Evolutionary conservation across 2,113 vertebrate genomes (phyloP), one percentile per base, ranked within the genome.

Genomic region (Otus sunia): DNA sequence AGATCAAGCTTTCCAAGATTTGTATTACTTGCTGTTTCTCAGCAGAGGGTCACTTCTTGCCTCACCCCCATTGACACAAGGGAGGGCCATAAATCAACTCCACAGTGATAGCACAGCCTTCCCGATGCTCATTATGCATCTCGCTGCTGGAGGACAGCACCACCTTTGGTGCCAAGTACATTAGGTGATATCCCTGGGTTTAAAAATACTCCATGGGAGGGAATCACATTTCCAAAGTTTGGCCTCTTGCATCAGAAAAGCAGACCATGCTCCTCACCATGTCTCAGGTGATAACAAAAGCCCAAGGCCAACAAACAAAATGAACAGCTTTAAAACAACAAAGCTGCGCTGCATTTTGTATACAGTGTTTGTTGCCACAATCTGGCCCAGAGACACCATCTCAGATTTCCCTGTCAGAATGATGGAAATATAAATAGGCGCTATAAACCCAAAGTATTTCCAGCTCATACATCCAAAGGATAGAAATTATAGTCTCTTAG

Each of bases 401-500:
- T 94, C 47, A 0, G 23, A 94, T 96, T 96, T 97, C 75, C 74
- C 47, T 88, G 74, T 74, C 93, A 93, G 78, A 86, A 87, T 67
- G 91, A 85, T 82, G 89, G 91, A 95, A 97, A 97, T 85, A 96
- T 96, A 96, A 97, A 90, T 93, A 95, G 16, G 67, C 84, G 67
- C 80, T 94, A 71, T 92, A 96, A 97, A 97, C 41, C 84, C 83
- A 34, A 94, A 95, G 37, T 89, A 94, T 94, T 97, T 95, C 94
- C 93, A 96, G 45, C 81, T 97, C 84, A 71, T 95, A 55, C 78
- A 91, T 94, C 66, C 87, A 59, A 90, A 93, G 71, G 89, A 93
- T 67, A 94, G 89, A 97, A 97, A 96, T 96, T 96, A 97, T 63
- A 96, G 96, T 80, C 87, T 97, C 89, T 64, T 87, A 95, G 84